A percentile compares a stretch with the other conserved stretches of the same genome.
These are phyloP conservation scores for Haemorhous mexicanus DNA, from an alignment of 2,113 vertebrate genomes.

Conservation along the genomic window DNA sequence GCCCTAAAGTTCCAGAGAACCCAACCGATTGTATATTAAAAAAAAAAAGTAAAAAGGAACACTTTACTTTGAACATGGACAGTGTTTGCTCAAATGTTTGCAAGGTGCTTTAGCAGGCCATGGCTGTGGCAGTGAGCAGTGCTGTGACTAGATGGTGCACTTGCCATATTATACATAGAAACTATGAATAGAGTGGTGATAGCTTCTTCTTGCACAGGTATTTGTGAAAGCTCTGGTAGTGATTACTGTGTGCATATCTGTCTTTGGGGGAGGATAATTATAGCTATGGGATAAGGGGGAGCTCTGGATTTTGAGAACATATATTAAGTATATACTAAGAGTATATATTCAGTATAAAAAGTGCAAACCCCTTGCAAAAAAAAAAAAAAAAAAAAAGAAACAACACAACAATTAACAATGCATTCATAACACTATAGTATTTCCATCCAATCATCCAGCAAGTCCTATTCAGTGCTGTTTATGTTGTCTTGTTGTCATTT, in stretches of 20 bases:
- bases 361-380: accelerated
- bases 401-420: neutral
- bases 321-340: neutral
- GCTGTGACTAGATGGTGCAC: conserved; percentile 52
- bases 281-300: neutral
- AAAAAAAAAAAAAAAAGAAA: neutral
- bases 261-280: neutral
- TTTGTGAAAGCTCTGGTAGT: neutral
- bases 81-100: neutral
- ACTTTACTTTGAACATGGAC: neutral
- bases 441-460: neutral
- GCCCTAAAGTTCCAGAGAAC: neutral
- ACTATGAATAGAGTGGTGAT: neutral
- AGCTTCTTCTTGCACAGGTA: neutral
- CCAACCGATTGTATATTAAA: neutral
- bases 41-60: no score
- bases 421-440: neutral
- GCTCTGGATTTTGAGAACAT: neutral
- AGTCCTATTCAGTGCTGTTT: neutral
- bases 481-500: neutral
- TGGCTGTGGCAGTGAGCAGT: neutral
- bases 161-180: conserved; percentile 14
- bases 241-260: neutral
- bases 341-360: neutral
- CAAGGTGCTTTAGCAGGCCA: neutral